phyloP scores from a whole-genome alignment of 2,797 vertebrate genomes.

The Cryptoblepharus egeriae region DNA sequence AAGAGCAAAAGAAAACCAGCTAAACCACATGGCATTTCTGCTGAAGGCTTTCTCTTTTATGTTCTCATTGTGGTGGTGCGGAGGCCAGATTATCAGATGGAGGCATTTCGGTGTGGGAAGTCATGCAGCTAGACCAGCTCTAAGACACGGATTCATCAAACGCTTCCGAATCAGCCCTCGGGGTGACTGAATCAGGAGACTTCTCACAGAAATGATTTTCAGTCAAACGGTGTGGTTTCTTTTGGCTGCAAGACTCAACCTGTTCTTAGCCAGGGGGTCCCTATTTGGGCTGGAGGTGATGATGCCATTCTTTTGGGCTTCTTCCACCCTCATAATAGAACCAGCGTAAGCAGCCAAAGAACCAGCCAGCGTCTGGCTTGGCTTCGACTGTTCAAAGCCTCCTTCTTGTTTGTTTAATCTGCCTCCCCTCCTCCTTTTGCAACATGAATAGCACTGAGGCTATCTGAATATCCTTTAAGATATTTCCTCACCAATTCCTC shows the following conservation, averaged over 20 bases:
- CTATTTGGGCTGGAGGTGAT: neutral
- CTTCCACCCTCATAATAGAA: neutral
- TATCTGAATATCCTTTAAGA: neutral
- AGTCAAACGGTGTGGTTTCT: neutral
- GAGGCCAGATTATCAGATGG: neutral
- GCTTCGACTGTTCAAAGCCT: neutral
- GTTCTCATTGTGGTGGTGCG: neutral
- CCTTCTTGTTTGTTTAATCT: neutral
- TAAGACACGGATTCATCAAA: neutral
- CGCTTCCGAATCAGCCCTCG: neutral
- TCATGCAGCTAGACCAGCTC: neutral
- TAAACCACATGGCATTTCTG: neutral
- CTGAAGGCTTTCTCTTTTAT: neutral
- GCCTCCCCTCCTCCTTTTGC: neutral
- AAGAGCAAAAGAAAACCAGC: neutral
- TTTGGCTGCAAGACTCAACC: neutral
- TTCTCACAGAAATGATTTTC: neutral
- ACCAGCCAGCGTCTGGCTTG: neutral
- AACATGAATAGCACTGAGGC: neutral
- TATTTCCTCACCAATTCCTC: slow-evolving; percentile 6
- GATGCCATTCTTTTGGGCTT: neutral
- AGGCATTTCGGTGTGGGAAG: neutral
- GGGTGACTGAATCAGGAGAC: neutral
- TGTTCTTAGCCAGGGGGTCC: neutral
- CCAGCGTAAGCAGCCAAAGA: neutral